Evolutionary conservation across 2,113 vertebrate genomes (phyloP).

Genomic region (Cottus gobio): DNA sequence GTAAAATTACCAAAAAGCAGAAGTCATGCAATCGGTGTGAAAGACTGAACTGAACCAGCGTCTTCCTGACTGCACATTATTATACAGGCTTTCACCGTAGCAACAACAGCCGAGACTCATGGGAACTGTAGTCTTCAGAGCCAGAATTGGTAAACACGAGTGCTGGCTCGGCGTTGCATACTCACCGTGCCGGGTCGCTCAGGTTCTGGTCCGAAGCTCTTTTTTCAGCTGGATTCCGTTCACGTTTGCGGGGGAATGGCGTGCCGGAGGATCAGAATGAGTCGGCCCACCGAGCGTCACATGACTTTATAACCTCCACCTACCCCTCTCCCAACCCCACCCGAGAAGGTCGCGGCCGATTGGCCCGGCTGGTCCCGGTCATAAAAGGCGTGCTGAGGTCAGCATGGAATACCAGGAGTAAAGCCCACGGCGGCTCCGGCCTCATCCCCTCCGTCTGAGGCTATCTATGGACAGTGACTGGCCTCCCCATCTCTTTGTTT

Average conservation of each 20-base stretch:
- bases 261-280: conserved; percentile 18
- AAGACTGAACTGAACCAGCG: neutral
- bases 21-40: neutral
- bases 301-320: conserved; percentile 71
- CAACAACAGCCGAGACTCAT: neutral
- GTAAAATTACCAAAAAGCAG: neutral
- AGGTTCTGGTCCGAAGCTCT: conserved; percentile 18
- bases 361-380: conserved; percentile 22
- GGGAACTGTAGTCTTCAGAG: neutral
- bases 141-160: neutral
- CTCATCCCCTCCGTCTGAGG: conserved; percentile 14
- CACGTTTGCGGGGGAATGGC: neutral
- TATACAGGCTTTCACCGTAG: neutral
- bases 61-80: no score
- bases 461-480: conserved; percentile 54
- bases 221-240: neutral
- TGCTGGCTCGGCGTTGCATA: neutral
- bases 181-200: conserved; percentile 48
- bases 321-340: neutral
- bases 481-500: no score
- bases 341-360: conserved; percentile 24
- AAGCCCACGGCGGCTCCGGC: conserved; percentile 42
- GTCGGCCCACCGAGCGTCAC: conserved; percentile 18
- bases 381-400: conserved; percentile 60
- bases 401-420: conserved; percentile 16